Evolutionary conservation across 2,797 vertebrate species (phyloP).

Genomic region (Chiloscyllium punctatum): DNA sequence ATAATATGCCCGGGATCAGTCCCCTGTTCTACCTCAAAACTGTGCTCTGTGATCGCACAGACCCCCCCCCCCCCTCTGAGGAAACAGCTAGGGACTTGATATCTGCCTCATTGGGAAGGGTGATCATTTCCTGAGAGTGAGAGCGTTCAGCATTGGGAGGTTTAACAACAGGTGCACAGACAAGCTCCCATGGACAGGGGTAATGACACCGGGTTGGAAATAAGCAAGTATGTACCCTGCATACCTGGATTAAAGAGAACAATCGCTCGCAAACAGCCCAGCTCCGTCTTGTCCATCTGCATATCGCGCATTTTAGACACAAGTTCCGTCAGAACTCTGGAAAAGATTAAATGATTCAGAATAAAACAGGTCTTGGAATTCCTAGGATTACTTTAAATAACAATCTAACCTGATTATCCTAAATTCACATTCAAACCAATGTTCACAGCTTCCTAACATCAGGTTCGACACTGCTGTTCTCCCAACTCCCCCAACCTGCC

Average conservation of each 20-base stretch:
- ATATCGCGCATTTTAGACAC: conserved; percentile 96
- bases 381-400: background rate
- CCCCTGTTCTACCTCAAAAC: too few species aligned
- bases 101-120: too few species aligned
- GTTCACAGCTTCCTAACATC: background rate
- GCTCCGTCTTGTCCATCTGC: conserved; percentile 94
- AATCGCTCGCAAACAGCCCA: conserved; percentile 75
- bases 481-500: background rate
- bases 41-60: too few species aligned
- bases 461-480: background rate
- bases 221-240: background rate
- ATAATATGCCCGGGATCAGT: too few species aligned
- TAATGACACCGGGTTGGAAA: background rate
- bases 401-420: background rate
- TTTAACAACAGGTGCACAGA: too few species aligned
- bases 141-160: too few species aligned
- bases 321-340: conserved; percentile 85
- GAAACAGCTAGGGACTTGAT: too few species aligned
- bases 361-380: background rate
- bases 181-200: background rate
- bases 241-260: conserved; percentile 71
- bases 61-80: too few species aligned
- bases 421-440: background rate
- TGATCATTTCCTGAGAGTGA: too few species aligned
- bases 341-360: background rate